Conservation (phyloP, 2,113 vertebrate genomes). For the Cheilinus undulatus region DNA sequence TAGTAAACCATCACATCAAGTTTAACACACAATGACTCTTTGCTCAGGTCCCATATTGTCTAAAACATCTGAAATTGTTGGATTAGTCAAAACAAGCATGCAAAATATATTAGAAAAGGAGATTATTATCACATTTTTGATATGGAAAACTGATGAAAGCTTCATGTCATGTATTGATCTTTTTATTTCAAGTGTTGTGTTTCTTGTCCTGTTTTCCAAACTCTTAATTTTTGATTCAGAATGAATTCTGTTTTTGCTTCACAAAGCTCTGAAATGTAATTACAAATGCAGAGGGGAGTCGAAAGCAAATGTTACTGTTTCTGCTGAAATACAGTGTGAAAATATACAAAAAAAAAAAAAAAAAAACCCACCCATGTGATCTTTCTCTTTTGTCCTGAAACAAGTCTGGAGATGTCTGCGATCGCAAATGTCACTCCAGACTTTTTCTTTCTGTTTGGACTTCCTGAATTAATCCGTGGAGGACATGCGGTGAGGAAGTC, state of each 20-base stretch:
- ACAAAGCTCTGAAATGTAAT: constrained; percentile 45
- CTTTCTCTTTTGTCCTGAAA: constrained; percentile 30
- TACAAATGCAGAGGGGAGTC: constrained; percentile 14
- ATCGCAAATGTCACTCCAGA: constrained; percentile 53
- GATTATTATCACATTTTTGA: constrained; percentile 38
- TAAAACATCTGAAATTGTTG: not conserved
- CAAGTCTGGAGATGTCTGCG: not conserved
- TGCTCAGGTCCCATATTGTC: constrained; percentile 38
- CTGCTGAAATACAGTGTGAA: constrained; percentile 40
- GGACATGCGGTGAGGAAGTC: constrained; percentile 2
- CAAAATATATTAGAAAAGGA: constrained; percentile 23
- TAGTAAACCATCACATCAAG: not conserved
- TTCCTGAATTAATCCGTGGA: constrained; percentile 30
- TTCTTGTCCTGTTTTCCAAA: constrained; percentile 53
- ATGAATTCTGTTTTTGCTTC: constrained; percentile 3
- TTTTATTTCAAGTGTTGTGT: constrained; percentile 62
- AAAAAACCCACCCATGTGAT: not conserved
- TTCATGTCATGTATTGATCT: constrained; percentile 67
- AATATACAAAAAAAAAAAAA: constrained; percentile 14
- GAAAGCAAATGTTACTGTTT: constrained; percentile 29
- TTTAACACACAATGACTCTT: not conserved
- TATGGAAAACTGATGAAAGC: constrained; percentile 27
- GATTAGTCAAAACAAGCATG: constrained; percentile 59
- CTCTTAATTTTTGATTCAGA: constrained; percentile 14
- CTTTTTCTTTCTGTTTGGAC: constrained; percentile 19